Evolutionary conservation across 2,797 vertebrate species (phyloP).

Genomic region (Aotus griseimembra): DNA sequence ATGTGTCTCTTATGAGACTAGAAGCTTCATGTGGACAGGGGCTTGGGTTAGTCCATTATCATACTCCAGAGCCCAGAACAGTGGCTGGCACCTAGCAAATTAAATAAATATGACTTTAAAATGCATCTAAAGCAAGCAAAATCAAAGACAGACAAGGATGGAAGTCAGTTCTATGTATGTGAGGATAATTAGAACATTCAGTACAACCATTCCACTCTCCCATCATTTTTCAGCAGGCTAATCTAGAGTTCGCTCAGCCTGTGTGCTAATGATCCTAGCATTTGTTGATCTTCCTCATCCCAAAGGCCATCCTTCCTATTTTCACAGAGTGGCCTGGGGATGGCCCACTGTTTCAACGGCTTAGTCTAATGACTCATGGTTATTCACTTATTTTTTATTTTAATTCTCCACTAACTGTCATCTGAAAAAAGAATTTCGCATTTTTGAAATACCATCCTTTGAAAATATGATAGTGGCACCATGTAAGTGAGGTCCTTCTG

Average conservation of each 20-base stretch:
- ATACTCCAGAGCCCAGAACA: background rate
- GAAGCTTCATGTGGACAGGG: background rate
- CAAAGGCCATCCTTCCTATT: background rate
- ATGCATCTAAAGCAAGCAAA: background rate
- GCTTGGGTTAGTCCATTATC: background rate
- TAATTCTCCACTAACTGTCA: slow-evolving; percentile 50
- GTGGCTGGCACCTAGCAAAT: background rate
- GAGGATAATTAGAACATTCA: background rate
- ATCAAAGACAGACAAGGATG: background rate
- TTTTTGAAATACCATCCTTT: slow-evolving; percentile 60
- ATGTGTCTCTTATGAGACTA: background rate
- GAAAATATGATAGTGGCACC: slow-evolving; percentile 19
- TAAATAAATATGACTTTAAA: background rate
- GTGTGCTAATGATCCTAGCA: background rate
- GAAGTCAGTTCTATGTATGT: background rate
- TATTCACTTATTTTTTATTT: slow-evolving; percentile 60
- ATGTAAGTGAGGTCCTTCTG: background rate
- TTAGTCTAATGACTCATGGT: background rate
- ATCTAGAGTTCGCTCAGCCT: background rate
- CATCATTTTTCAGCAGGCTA: background rate
- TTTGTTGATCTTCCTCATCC: slow-evolving; percentile 34
- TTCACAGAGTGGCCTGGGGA: background rate
- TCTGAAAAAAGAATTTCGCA: slow-evolving; percentile 46
- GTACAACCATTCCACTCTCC: background rate
- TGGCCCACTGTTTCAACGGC: background rate